These are phyloP conservation scores for Rattus norvegicus DNA, from an alignment of 2,113 vertebrate species.

Conservation along the genomic window DNA sequence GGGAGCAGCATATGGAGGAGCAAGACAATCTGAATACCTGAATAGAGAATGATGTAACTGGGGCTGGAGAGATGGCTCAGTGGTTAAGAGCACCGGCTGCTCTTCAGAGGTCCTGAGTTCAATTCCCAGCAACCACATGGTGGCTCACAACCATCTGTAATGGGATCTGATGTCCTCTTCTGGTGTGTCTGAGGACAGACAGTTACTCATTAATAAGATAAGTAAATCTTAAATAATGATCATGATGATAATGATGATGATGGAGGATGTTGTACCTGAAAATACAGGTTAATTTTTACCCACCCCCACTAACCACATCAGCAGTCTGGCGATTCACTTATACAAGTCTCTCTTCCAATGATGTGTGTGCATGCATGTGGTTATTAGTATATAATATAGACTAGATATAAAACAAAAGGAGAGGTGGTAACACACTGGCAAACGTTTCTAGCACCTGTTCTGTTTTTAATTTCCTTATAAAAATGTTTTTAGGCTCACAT, in stretches of 20 bases:
- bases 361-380: background rate
- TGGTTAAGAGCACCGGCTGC: no score
- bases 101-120: no score
- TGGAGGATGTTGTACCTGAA: background rate
- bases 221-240: no score
- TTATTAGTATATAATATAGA: background rate
- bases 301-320: background rate
- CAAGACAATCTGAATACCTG: background rate
- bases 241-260: no score
- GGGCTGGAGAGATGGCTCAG: no score
- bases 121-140: no score
- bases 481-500: background rate
- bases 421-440: background rate
- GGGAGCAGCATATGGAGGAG: background rate
- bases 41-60: background rate
- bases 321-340: background rate
- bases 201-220: no score
- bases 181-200: no score
- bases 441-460: background rate
- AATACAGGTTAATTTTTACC: background rate
- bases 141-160: no score
- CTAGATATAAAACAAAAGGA: background rate
- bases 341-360: background rate
- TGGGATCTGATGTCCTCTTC: no score
- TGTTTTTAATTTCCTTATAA: background rate